Percentiles rank a stretch among this genome's conserved stretches.
phyloP scores from a whole-genome alignment of 2,113 vertebrate genomes.

The Oryzias melastigma region DNA sequence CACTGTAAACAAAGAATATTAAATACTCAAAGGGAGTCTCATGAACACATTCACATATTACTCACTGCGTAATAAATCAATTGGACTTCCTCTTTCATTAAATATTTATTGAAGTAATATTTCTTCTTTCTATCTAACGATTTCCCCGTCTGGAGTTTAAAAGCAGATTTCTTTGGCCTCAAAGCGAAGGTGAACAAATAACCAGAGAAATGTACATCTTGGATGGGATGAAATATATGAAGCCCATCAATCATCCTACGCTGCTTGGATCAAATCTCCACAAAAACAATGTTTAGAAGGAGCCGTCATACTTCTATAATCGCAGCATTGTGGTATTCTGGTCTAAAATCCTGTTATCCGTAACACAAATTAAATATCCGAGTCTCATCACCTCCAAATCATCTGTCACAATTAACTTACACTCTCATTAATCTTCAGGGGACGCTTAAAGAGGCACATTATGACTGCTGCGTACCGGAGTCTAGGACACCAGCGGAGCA shows the following conservation, averaged over 20 bases:
- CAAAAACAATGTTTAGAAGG: constrained; percentile 43
- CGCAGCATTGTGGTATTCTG: not conserved
- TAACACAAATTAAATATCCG: constrained; percentile 22
- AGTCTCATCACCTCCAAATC: constrained; percentile 32
- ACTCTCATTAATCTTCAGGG: constrained; percentile 42
- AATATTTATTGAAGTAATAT: constrained; percentile 84
- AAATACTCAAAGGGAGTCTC: constrained; percentile 71
- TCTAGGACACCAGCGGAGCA: constrained; percentile 41
- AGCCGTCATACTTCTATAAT: constrained; percentile 9
- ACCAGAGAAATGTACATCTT: constrained; percentile 41
- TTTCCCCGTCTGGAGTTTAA: constrained; percentile 36
- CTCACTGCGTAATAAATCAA: constrained; percentile 72
- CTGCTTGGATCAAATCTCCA: constrained; percentile 33
- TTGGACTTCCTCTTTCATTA: constrained; percentile 74
- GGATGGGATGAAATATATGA: constrained; percentile 57
- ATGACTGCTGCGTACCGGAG: constrained; percentile 17
- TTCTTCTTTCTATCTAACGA: constrained; percentile 61
- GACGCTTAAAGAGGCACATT: constrained; percentile 27
- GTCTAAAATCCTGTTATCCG: constrained; percentile 13
- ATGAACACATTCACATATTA: constrained; percentile 72
- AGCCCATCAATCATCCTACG: constrained; percentile 44
- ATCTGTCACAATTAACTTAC: constrained; percentile 23
- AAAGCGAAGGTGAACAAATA: constrained; percentile 23
- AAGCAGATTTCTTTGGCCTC: constrained; percentile 22
- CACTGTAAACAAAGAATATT: constrained; percentile 80